phyloP scores from a whole-genome alignment of 64 coral and sea anemone species.

The Dendrophyllia cribrosa region DNA sequence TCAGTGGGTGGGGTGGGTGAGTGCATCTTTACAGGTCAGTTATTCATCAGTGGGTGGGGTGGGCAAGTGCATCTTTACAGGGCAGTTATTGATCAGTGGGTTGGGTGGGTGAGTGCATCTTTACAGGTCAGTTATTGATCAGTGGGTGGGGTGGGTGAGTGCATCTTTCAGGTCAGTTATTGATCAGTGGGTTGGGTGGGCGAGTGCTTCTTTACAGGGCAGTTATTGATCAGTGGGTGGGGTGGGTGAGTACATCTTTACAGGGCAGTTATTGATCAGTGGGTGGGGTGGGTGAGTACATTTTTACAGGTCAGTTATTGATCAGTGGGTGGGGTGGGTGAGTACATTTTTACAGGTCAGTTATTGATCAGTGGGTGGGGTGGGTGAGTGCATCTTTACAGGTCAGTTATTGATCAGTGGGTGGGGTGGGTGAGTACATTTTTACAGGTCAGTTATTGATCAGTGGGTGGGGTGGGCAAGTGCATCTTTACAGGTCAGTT shows the following conservation, averaged over 20 bases:
- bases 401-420: conserved; percentile 67
- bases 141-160: too few species aligned
- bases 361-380: not conserved
- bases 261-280: conserved; percentile 57
- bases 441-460: conserved; percentile 40
- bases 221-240: conserved; percentile 63
- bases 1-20: not conserved
- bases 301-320: not conserved
- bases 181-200: too few species aligned
- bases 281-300: conserved; percentile 66
- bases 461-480: not conserved
- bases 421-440: conserved; percentile 80
- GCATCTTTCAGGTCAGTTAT: too few species aligned
- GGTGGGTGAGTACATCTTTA: conserved; percentile 69
- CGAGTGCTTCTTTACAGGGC: too few species aligned
- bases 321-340: not conserved
- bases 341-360: not conserved
- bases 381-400: not conserved
- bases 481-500: not conserved
- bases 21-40: not conserved
- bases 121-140: not conserved
- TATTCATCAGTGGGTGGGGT: not conserved
- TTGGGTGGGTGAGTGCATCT: not conserved
- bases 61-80: not conserved
- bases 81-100: too few species aligned